Percentiles rank a stretch among this genome's conserved stretches.
phyloP scores from a whole-genome alignment of 2,797 vertebrate species.

The Tapirus indicus region DNA sequence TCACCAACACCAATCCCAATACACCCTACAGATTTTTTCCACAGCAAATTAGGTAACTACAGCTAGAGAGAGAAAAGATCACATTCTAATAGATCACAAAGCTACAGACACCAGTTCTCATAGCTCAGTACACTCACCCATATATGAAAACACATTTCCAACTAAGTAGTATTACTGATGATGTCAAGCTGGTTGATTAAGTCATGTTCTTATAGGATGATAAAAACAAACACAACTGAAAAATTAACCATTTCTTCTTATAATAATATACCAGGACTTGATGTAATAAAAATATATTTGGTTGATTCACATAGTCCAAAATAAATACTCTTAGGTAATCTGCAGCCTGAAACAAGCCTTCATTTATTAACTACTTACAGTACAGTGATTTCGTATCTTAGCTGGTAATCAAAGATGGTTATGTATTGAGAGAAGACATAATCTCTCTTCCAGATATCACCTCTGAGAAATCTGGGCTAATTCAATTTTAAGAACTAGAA shows the following conservation, averaged over 20 bases:
- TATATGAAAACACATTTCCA: background rate
- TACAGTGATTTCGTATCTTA: slow-evolving; percentile 64
- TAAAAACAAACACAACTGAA: background rate
- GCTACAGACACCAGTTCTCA: background rate
- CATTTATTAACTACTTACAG: slow-evolving; percentile 77
- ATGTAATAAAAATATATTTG: slow-evolving; percentile 60
- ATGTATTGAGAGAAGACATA: slow-evolving; percentile 25
- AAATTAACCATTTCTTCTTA: slow-evolving; percentile 54
- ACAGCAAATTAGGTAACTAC: background rate
- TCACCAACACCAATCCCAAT: background rate
- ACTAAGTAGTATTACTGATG: background rate
- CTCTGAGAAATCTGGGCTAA: slow-evolving; percentile 46
- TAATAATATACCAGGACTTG: slow-evolving; percentile 24
- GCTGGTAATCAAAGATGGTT: slow-evolving; percentile 62
- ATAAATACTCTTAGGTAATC: slow-evolving; percentile 75
- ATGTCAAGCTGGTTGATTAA: background rate
- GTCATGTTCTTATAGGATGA: background rate
- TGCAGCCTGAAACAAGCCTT: slow-evolving; percentile 68
- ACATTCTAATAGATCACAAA: background rate
- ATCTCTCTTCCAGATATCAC: slow-evolving; percentile 56
- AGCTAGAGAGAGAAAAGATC: background rate
- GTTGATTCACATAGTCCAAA: slow-evolving; percentile 62
- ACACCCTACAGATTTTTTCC: background rate
- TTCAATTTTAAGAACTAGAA: slow-evolving; percentile 56
- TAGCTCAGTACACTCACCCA: background rate